Evolutionary conservation across 2,797 vertebrate species (phyloP).

Genomic region (Labroides dimidiatus): DNA sequence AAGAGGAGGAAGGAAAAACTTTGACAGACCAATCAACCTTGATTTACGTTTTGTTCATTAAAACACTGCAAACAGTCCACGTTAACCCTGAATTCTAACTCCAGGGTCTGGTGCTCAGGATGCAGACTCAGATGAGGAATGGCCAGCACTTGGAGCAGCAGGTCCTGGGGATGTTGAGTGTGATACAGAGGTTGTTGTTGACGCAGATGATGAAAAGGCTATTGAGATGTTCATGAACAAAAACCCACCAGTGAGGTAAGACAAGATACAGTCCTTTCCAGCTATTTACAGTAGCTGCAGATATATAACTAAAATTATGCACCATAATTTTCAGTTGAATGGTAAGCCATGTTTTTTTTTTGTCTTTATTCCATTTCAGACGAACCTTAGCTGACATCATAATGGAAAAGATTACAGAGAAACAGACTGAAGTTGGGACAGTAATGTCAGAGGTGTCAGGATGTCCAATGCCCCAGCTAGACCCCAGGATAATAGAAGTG

Average conservation of each 20-base stretch:
- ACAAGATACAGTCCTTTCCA: neutral
- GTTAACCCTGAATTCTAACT: constrained; percentile 7
- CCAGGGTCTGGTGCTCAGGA: constrained; percentile 79
- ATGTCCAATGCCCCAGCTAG: constrained; percentile 89
- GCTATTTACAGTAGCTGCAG: neutral
- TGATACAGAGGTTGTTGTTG: constrained; percentile 82
- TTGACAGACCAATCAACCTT: too few relatives aligned
- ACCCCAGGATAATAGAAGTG: constrained; percentile 92
- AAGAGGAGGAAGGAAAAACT: too few relatives aligned
- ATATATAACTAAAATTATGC: neutral
- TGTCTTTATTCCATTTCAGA: constrained; percentile 69
- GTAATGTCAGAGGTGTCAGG: constrained; percentile 93
- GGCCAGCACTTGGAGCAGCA: constrained; percentile 88
- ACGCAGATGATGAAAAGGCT: constrained; percentile 92
- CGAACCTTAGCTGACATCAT: constrained; percentile 96
- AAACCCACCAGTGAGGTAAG: constrained; percentile 92
- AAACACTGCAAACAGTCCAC: neutral
- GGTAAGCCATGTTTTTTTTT: neutral
- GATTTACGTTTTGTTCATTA: too few relatives aligned
- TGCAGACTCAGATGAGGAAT: constrained; percentile 91
- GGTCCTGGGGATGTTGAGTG: constrained; percentile 66
- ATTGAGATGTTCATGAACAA: constrained; percentile 98
- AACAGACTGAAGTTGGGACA: constrained; percentile 95
- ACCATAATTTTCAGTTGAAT: neutral
- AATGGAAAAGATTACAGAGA: constrained; percentile 98